phyloP scores from a whole-genome alignment of 2,888 invertebrate genomes.

The Cylloceria caligata region DNA sequence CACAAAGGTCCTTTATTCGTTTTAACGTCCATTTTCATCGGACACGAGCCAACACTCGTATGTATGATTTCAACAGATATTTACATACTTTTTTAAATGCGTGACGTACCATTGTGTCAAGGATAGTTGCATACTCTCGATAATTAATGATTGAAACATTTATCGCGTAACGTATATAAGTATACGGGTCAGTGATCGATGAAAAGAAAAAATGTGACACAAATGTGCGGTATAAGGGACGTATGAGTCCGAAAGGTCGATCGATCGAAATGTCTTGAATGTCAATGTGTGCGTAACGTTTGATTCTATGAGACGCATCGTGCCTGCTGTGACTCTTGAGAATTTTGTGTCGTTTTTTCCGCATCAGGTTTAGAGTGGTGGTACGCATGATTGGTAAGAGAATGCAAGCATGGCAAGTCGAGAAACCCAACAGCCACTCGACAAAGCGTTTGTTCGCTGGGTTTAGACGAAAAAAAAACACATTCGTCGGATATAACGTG shows the following conservation, averaged over 20 bases:
- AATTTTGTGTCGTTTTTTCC: constrained; percentile 10
- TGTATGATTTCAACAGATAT: not conserved
- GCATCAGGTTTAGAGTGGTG: not conserved
- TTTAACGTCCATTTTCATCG: not conserved
- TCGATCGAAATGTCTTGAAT: constrained; percentile 1
- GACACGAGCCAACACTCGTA: not conserved
- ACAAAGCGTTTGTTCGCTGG: not conserved
- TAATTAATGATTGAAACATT: not conserved
- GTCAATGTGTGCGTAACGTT: constrained; percentile 7
- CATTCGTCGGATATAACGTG: constrained; percentile 16
- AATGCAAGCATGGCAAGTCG: not conserved
- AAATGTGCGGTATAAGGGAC: not conserved
- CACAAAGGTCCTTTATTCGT: not conserved
- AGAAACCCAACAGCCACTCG: constrained; percentile 7
- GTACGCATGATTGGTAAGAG: constrained; percentile 1
- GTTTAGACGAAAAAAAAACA: constrained; percentile 22
- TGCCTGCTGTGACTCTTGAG: not conserved
- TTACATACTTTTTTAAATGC: not conserved
- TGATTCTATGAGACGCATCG: constrained; percentile 4
- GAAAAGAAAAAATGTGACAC: not conserved
- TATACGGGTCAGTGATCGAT: not conserved
- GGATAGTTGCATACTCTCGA: not conserved
- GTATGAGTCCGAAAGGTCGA: not conserved
- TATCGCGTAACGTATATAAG: not conserved
- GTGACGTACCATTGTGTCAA: not conserved